These are phyloP conservation scores for Chaetops frenatus DNA, from an alignment of 2,113 vertebrate species.

Conservation along the genomic window DNA sequence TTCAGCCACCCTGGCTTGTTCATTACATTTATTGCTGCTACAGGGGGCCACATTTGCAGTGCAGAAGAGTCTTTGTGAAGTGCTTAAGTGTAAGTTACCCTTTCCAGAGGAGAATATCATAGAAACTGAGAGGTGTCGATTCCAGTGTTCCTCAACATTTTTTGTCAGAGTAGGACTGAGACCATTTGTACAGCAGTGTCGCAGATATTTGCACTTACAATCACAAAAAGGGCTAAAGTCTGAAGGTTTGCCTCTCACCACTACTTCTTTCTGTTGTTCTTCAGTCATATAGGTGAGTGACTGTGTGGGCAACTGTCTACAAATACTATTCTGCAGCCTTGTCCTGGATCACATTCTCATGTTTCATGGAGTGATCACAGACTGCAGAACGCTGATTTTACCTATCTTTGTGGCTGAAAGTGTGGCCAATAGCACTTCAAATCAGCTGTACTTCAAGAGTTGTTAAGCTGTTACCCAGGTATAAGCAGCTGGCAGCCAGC, in stretches of 20 bases:
- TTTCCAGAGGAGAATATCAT: neutral
- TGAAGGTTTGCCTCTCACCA: neutral
- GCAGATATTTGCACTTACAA: neutral
- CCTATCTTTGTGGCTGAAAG: neutral
- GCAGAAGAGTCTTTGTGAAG: neutral
- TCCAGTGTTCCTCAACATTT: neutral
- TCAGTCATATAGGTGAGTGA: neutral
- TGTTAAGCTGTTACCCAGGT: neutral
- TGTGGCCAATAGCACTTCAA: neutral
- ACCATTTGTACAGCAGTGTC: neutral
- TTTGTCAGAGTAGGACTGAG: neutral
- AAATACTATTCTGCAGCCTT: neutral
- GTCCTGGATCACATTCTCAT: neutral
- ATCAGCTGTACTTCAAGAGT: neutral
- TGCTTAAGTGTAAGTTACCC: neutral
- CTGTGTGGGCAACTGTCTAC: neutral
- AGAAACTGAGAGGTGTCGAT: neutral
- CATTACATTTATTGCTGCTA: neutral
- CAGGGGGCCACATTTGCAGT: neutral
- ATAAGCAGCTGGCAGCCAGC: neutral
- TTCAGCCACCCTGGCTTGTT: neutral
- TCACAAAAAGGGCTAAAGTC: neutral
- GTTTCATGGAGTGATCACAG: neutral
- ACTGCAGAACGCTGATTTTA: fast-evolving
- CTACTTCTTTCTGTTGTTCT: neutral